Base-by-base conservation (phyloP, 2,888 invertebrate species). In the Prenolepis imparis region DNA sequence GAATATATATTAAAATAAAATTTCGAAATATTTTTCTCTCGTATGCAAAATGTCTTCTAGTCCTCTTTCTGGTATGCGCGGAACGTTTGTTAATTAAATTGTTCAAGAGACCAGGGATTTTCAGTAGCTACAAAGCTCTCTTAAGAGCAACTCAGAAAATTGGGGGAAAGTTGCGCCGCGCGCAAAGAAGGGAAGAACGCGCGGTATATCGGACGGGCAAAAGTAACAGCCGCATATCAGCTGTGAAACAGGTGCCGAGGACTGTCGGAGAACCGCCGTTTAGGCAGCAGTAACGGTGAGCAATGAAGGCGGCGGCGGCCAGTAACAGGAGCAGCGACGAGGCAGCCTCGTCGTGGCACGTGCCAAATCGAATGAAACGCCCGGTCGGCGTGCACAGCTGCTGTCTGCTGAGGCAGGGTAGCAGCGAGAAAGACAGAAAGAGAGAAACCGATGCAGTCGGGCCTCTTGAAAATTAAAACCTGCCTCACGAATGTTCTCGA, bases 191-290 rank as follows among this genome's bases (percentile, higher is more conserved):
- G 21, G 36, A 15, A 61, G 36, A 15, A 61, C 41, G 52, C 77
- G 36, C 77, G 39, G 77, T 21, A 73, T 81, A 78, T 64, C 75
- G 86, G 82, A 59, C 57, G 85, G 74, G 88, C 85, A 84, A 83
- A 84, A 91, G 90, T 84, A 88, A 89, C 91, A 89, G 88, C 90
- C 91, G 92, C 91, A 90, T 93, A 94, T 94, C 94, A 94, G 94
- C 94, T 94, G 94, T 93, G 92, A 93, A 94, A 94, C 94, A 94
- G 94, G 94, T 94, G 94, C 93, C 92, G 91, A 91, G 89, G 87
- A 88, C 89, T 88, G 88, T 84, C 88, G 63, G 66, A 77, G 52
- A 82, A 72, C 41, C 36, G 59, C 32, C 72, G 82, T 63, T 77
- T 63, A 41, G 67, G 52, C 59, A 39, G 52, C 52, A 36, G 70